Evolutionary conservation across 2,797 vertebrate genomes (phyloP).

Genomic region (Paramormyrops hopkinsi): DNA sequence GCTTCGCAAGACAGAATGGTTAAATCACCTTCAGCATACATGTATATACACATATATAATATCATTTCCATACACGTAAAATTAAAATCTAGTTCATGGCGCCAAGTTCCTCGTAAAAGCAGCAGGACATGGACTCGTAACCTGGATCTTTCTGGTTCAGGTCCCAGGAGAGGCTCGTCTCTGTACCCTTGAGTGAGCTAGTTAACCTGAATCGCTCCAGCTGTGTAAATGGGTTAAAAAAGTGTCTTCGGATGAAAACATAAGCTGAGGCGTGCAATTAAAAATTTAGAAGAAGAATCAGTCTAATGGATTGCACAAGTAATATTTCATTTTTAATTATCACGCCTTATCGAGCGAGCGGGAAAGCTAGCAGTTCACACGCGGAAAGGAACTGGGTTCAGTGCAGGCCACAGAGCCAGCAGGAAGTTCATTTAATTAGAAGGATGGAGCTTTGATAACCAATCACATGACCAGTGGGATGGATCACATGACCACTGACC

Average conservation of each 20-base stretch:
- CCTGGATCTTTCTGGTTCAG: conserved; percentile 5
- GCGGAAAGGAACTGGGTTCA: neutral
- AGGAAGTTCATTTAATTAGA: neutral
- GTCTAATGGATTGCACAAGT: neutral
- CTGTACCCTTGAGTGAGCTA: conserved; percentile 2
- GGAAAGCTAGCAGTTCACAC: neutral
- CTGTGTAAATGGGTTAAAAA: conserved; percentile 4
- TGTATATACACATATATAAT: neutral
- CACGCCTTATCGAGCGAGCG: neutral
- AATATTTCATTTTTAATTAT: conserved; percentile 17
- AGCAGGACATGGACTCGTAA: neutral
- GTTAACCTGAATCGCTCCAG: conserved; percentile 7
- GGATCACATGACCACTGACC: neutral
- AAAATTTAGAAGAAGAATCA: neutral
- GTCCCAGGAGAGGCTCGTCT: neutral
- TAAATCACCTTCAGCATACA: neutral
- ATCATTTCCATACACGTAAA: neutral
- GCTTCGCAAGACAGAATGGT: neutral
- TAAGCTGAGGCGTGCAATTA: neutral
- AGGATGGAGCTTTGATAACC: neutral
- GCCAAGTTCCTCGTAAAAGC: neutral
- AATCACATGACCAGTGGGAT: neutral
- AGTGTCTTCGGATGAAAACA: neutral
- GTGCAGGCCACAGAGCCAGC: neutral
- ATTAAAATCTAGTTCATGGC: neutral